Evolutionary conservation across 2,888 invertebrate species (phyloP), one percentile per base, ranked within the genome.

Genomic region (Philopedon plagiatum): DNA sequence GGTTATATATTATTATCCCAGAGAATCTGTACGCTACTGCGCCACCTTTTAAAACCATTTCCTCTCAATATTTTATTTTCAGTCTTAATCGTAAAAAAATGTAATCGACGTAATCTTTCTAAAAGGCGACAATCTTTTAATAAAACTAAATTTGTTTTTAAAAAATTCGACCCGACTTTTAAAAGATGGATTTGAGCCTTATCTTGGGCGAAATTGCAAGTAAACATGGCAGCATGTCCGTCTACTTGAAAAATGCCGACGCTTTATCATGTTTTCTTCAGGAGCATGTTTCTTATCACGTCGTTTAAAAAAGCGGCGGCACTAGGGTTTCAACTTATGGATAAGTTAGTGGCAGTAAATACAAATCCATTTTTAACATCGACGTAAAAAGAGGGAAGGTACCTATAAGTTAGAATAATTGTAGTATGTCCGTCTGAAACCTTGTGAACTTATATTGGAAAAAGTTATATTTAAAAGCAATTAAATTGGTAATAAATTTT

Each of bases 131-230:
- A 46, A 49, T 54, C 49, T 61, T 61, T 54, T 37, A 61, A 26
- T 54, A 60, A 68, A 61, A 26, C 67, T 49, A 68, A n/a, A 68
- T 74, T 74, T 63, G 74, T 66, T 61, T 71, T 54, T 60, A 46
- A 62, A 51, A 54, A 39, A 63, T 57, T 39, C 70, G 41, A 57
- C 51, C 51, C 60, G 54, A 49, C 58, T 66, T 64, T 34, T 64
- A 44, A 67, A 68, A 61, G 67, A 68, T 61, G 67, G 67, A 68
- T 68, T 54, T 41, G 61, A 18, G 67, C 63, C 64, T 64, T 71
- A 62, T 60, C 69, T 56, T 37, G 54, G 37, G 63, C 44, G 56
- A 56, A 46, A 62, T 46, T 69, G 69, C 44, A 13, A 46, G 57
- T 62, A 69, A 69, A 69, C 62, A 69, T 46, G 56, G 62, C 69